These are phyloP conservation scores for Gephyroberyx darwinii DNA, from an alignment of 2,797 vertebrate genomes.

Conservation along the genomic window DNA sequence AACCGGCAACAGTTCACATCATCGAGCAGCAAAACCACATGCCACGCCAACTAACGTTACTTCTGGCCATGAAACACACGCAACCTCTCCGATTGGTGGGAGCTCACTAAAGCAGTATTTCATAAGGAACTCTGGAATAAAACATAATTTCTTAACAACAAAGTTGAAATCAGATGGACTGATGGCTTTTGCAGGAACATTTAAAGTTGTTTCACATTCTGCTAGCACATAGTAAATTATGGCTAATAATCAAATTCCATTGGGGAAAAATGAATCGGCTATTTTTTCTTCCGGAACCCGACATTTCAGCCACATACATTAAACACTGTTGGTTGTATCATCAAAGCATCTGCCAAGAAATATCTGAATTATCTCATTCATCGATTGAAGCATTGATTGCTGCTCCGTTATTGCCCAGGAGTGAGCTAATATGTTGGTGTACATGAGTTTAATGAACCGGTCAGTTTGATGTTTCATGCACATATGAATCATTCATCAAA, in stretches of 20 bases:
- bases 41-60: too few relatives aligned
- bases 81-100: not conserved
- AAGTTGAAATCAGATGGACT: not conserved
- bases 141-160: too few relatives aligned
- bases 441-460: slow-evolving; percentile 42
- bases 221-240: not conserved
- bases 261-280: not conserved
- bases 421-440: slow-evolving; percentile 26
- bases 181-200: not conserved
- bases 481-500: slow-evolving; percentile 68
- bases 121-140: too few relatives aligned
- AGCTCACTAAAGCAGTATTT: not conserved
- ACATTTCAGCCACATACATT: not conserved
- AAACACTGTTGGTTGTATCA: slow-evolving; percentile 58
- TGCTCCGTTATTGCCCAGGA: slow-evolving; percentile 19
- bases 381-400: slow-evolving; percentile 41
- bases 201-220: not conserved
- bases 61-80: too few relatives aligned
- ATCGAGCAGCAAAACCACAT: too few relatives aligned
- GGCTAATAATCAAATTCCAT: not conserved
- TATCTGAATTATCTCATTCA: slow-evolving; percentile 25
- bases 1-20: too few relatives aligned
- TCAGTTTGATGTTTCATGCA: slow-evolving; percentile 49
- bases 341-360: slow-evolving; percentile 47
- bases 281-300: not conserved